Conservation (phyloP, 2,888 invertebrate genomes). For the Tipula helvola region DNA sequence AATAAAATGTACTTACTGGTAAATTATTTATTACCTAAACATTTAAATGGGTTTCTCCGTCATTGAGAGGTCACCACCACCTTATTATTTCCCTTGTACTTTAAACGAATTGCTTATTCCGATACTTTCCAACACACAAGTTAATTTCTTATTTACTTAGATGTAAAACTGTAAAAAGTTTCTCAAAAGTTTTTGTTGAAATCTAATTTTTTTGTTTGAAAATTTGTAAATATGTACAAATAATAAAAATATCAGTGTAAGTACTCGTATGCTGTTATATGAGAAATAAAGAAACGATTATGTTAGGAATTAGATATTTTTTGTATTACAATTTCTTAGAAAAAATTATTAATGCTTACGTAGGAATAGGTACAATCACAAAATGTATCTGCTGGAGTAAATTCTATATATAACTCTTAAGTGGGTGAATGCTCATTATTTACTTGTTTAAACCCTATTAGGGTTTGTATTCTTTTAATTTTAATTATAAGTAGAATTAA, state of each 20-base stretch:
- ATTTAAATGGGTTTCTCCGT: background rate
- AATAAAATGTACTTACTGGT: too few relatives aligned
- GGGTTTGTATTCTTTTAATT: too few relatives aligned
- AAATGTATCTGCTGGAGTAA: too few relatives aligned
- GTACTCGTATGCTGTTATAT: background rate
- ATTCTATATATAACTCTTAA: too few relatives aligned
- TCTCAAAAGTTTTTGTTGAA: background rate
- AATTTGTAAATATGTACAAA: background rate
- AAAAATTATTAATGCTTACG: background rate
- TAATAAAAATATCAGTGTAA: background rate
- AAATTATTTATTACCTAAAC: too few relatives aligned
- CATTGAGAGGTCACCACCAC: background rate
- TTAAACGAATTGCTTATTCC: background rate
- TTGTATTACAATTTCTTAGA: background rate
- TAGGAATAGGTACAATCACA: too few relatives aligned
- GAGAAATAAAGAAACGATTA: background rate
- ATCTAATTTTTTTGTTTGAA: background rate
- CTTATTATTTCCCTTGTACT: background rate
- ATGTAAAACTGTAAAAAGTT: background rate
- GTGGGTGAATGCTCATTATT: too few relatives aligned
- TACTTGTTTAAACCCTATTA: too few relatives aligned
- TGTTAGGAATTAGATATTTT: background rate
- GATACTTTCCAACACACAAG: too few relatives aligned
- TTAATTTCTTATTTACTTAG: too few relatives aligned
- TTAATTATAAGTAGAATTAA: too few relatives aligned